phyloP scores from a whole-genome alignment of 2,888 invertebrate species.

The Drosophila suboccidentalis region DNA sequence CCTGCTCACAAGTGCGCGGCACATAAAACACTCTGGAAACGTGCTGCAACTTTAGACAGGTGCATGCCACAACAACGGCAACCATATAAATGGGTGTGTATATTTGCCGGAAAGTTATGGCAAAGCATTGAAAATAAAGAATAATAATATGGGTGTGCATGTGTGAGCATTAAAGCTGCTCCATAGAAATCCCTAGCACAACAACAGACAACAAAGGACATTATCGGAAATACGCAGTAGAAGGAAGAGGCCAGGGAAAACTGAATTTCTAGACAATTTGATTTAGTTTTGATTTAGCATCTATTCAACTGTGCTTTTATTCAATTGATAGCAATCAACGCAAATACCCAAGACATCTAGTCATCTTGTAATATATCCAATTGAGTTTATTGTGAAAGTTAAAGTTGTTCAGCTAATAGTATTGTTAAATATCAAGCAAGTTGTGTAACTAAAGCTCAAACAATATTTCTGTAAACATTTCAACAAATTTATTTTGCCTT shows the following conservation, averaged over 20 bases:
- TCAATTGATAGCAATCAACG: conserved; percentile 66
- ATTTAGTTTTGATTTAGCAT: conserved; percentile 56
- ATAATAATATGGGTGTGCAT: conserved; percentile 2
- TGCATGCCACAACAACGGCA: conserved; percentile 23
- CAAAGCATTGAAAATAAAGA: conserved; percentile 21
- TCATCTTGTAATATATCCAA: conserved; percentile 29
- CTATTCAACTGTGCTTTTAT: conserved; percentile 36
- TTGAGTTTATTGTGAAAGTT: conserved; percentile 7
- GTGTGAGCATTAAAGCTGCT: neutral
- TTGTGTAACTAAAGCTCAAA: neutral
- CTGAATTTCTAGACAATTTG: conserved; percentile 45
- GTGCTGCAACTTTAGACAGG: conserved; percentile 27
- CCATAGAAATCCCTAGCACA: neutral
- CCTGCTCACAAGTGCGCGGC: conserved; percentile 30
- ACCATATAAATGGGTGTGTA: conserved; percentile 11
- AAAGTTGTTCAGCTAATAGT: conserved; percentile 5
- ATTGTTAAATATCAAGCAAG: neutral
- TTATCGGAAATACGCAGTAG: conserved; percentile 4
- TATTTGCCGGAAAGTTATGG: conserved; percentile 18
- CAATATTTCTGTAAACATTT: neutral
- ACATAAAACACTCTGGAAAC: conserved; percentile 46
- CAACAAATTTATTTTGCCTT: neutral
- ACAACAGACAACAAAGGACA: conserved; percentile 18
- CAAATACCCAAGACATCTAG: conserved; percentile 22
- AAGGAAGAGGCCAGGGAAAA: conserved; percentile 4